Evolutionary conservation across 2,113 vertebrate species (phyloP).

Genomic region (Plotosus lineatus): DNA sequence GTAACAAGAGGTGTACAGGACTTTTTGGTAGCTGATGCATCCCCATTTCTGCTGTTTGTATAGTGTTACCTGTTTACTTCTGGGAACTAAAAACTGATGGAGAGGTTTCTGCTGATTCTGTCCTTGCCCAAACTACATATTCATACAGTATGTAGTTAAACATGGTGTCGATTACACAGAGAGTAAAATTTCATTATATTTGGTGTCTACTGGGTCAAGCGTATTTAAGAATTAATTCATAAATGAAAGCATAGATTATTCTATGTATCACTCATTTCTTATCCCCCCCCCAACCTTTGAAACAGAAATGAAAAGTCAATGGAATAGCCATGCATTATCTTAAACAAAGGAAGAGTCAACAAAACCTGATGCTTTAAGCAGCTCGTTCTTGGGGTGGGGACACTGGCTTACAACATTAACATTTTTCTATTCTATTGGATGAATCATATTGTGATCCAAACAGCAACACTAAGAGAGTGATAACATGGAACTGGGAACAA

Average conservation of each 20-base stretch:
- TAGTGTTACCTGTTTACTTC: neutral
- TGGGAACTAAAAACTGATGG: neutral
- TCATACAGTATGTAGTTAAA: neutral
- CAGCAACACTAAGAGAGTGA: neutral
- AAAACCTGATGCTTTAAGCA: neutral
- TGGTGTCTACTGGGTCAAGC: neutral
- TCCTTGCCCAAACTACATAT: neutral
- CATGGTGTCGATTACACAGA: neutral
- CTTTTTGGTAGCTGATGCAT: neutral
- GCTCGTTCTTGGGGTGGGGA: no score
- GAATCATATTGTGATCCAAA: neutral
- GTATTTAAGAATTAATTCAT: no score
- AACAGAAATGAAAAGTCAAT: neutral
- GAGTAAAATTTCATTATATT: neutral
- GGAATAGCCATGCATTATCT: neutral
- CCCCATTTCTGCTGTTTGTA: neutral
- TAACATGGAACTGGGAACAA: neutral
- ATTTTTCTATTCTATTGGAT: no score
- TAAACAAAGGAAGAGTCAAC: neutral
- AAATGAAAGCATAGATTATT: no score
- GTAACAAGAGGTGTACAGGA: neutral
- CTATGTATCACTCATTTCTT: neutral
- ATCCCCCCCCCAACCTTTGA: neutral
- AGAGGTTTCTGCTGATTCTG: neutral
- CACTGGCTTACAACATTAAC: no score